A percentile compares a stretch with the other conserved stretches of the same genome.
phyloP scores from a whole-genome alignment of 2,888 invertebrate species.

The Metalampra italica region DNA sequence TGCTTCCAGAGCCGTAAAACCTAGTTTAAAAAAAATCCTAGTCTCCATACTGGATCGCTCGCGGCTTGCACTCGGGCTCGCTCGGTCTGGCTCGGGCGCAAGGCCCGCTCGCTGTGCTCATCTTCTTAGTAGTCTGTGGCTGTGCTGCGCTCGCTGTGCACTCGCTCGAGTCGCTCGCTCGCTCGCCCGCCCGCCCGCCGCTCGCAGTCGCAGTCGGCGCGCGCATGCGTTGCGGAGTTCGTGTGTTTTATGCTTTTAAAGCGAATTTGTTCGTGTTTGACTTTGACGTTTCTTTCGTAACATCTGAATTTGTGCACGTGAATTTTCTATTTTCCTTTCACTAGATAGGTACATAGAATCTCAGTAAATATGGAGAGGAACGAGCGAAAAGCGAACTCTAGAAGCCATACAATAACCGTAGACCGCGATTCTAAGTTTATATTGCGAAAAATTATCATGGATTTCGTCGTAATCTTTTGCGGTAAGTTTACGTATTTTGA shows the following conservation, averaged over 20 bases:
- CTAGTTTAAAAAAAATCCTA: too few species aligned
- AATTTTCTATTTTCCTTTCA: conserved; percentile 24
- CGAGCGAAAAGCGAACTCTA: conserved; percentile 59
- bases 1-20: too few species aligned
- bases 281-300: conserved; percentile 55
- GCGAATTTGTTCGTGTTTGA: conserved; percentile 30
- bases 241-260: conserved; percentile 36
- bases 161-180: too few species aligned
- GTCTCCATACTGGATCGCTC: too few species aligned
- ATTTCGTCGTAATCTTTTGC: conserved; percentile 81
- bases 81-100: too few species aligned
- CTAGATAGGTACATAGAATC: conserved; percentile 17
- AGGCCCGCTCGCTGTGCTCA: too few species aligned
- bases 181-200: too few species aligned
- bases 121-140: too few species aligned
- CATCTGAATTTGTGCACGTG: conserved; percentile 27
- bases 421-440: conserved; percentile 78
- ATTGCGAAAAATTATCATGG: conserved; percentile 82
- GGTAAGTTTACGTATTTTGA: conserved; percentile 80
- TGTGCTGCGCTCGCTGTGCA: too few species aligned
- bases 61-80: too few species aligned
- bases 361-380: conserved; percentile 59
- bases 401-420: conserved; percentile 62
- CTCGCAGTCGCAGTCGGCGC: conserved; percentile 56
- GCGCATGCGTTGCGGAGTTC: conserved; percentile 64